Percentiles rank a stretch among this genome's conserved stretches.
Conservation (phyloP, 2,113 vertebrate genomes). For the Oenanthe oenanthe region DNA sequence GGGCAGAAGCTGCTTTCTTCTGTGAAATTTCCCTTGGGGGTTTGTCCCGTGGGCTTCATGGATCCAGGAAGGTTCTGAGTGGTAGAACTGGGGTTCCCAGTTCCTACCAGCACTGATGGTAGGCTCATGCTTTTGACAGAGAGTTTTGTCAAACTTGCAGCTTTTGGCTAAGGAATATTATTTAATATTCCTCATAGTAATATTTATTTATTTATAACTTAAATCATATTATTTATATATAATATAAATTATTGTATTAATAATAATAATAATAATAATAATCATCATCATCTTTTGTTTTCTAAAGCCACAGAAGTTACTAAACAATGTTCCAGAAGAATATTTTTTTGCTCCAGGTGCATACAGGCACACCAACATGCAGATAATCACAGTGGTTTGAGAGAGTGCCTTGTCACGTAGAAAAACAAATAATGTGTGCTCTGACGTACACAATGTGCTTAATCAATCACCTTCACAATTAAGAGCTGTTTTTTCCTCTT, state of each 20-base stretch:
- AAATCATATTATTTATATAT: too few species aligned
- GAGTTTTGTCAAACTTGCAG: neutral
- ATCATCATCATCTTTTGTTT: neutral
- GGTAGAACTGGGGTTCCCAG: neutral
- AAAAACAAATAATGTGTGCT: neutral
- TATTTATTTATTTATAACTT: too few species aligned
- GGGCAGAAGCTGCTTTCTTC: neutral
- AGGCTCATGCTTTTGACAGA: neutral
- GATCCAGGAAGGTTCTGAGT: neutral
- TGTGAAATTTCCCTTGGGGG: neutral
- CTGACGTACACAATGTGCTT: neutral
- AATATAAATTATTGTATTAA: too few species aligned
- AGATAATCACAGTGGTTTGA: neutral
- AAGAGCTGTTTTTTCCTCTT: neutral
- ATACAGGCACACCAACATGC: rapidly evolving
- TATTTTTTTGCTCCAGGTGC: neutral
- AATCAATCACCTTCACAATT: neutral
- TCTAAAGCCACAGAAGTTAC: neutral
- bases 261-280: too few species aligned
- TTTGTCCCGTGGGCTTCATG: neutral
- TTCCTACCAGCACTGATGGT: neutral
- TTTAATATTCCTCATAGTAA: too few species aligned
- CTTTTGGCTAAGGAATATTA: neutral
- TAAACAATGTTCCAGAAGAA: neutral
- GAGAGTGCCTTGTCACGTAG: neutral